Conservation (phyloP, 1,140 invertebrate species). For the Drosophila nasuta region DNA sequence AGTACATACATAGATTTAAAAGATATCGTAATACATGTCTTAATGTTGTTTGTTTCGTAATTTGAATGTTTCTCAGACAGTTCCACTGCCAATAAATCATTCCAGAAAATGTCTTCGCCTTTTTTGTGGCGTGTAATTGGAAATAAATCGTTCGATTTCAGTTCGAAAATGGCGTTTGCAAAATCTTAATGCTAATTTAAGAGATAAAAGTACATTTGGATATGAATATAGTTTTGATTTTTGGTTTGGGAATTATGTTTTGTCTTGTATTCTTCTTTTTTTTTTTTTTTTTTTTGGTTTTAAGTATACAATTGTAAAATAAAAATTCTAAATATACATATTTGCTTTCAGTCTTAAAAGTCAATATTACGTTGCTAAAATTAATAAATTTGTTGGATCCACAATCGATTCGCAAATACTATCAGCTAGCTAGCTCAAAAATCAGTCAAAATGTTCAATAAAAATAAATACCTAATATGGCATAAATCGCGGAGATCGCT, state of each 20-base stretch:
- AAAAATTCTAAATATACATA: constrained; percentile 44
- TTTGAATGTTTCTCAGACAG: constrained; percentile 47
- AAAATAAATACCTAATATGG: constrained; percentile 55
- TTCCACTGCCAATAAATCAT: constrained; percentile 61
- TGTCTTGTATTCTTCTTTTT: constrained; percentile 26
- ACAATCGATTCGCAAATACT: constrained; percentile 34
- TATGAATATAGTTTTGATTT: constrained; percentile 60
- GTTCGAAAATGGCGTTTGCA: constrained; percentile 39
- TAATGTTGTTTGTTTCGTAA: constrained; percentile 28
- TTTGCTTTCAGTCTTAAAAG: constrained; percentile 66
- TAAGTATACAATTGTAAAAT: constrained; percentile 55
- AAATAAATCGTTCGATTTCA: constrained; percentile 13
- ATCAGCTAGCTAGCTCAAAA: constrained; percentile 9
- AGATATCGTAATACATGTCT: constrained; percentile 57
- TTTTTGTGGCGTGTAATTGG: constrained; percentile 28
- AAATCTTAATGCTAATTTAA: constrained; percentile 44
- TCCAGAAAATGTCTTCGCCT: constrained; percentile 51
- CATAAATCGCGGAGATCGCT: constrained; percentile 56
- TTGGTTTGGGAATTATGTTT: constrained; percentile 67
- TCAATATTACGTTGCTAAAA: constrained; percentile 48
- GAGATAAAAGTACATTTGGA: constrained; percentile 57
- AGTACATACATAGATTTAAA: constrained; percentile 35
- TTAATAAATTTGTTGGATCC: constrained; percentile 31
- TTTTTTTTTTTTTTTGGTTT: constrained; percentile 47
- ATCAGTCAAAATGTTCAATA: constrained; percentile 61